These are phyloP conservation scores for Pseudomyrmex pallidus DNA, from an alignment of 1,140 invertebrate species.

Conservation along the genomic window DNA sequence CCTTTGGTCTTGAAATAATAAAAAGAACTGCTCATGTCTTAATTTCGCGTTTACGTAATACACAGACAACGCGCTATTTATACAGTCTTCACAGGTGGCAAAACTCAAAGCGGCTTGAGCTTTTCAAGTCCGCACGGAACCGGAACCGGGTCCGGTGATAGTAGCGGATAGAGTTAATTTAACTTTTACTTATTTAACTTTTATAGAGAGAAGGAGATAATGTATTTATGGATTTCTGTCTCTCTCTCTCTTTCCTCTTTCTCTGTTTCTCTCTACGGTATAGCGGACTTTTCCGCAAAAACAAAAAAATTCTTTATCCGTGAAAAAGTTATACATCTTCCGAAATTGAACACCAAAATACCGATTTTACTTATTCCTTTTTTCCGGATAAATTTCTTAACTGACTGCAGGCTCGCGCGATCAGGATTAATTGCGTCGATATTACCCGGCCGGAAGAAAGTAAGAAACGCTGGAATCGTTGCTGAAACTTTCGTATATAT, in stretches of 20 bases:
- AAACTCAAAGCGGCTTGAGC: slow-evolving; percentile 44
- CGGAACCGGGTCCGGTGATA: neutral
- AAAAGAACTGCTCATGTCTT: neutral
- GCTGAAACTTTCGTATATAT: neutral
- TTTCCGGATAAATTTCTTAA: slow-evolving; percentile 20
- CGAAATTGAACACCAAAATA: slow-evolving; percentile 51
- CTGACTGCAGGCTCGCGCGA: neutral
- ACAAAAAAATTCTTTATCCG: slow-evolving; percentile 30
- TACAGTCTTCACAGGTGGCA: slow-evolving; percentile 17
- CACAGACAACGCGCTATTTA: slow-evolving; percentile 28
- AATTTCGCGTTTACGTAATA: slow-evolving; percentile 23
- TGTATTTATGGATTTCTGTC: slow-evolving; percentile 51
- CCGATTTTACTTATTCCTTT: slow-evolving; percentile 15
- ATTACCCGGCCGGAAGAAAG: slow-evolving; percentile 4
- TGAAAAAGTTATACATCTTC: slow-evolving; percentile 40
- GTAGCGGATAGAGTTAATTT: slow-evolving; percentile 64
- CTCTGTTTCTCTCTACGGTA: slow-evolving; percentile 1
- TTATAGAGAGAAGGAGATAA: slow-evolving; percentile 53
- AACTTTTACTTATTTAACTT: slow-evolving; percentile 71
- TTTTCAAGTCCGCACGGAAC: slow-evolving; percentile 26
- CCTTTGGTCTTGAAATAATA: neutral
- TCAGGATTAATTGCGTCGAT: slow-evolving; percentile 1
- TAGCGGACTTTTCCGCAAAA: slow-evolving; percentile 33
- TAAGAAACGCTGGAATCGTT: neutral
- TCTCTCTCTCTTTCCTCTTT: too few relatives aligned